Evolutionary conservation across 2,797 vertebrate genomes (phyloP).

Genomic region (Pseudotriccus pelzelni): DNA sequence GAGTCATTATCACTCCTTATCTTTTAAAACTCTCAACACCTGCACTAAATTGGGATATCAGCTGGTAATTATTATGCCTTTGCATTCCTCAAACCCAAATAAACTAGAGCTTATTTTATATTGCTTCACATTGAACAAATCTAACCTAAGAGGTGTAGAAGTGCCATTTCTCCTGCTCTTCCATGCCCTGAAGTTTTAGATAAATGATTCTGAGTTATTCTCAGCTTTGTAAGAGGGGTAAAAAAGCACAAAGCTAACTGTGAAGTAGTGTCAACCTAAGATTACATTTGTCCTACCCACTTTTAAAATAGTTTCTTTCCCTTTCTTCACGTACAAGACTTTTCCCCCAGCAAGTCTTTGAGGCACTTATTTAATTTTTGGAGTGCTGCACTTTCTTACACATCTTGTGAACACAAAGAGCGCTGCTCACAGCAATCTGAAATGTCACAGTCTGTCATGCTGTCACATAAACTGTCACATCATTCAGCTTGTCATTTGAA

Average conservation of each 20-base stretch:
- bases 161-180: not conserved
- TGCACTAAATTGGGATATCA: not conserved
- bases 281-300: not conserved
- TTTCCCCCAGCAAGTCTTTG: not conserved
- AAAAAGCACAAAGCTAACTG: not conserved
- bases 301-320: not conserved
- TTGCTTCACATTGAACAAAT: not conserved
- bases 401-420: not conserved
- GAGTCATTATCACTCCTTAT: not conserved
- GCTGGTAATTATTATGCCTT: not conserved
- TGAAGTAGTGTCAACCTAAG: not conserved
- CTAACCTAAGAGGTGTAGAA: not conserved
- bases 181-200: not conserved
- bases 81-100: not conserved
- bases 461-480: not conserved
- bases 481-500: fast-evolving
- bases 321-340: not conserved
- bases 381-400: not conserved
- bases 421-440: not conserved
- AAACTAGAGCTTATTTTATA: not conserved
- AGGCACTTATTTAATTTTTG: not conserved
- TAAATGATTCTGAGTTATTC: not conserved
- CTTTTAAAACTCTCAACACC: not conserved
- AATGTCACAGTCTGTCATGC: not conserved
- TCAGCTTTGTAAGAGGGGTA: not conserved